phyloP scores from a whole-genome alignment of 2,113 vertebrate genomes.

The Rynchops niger region DNA sequence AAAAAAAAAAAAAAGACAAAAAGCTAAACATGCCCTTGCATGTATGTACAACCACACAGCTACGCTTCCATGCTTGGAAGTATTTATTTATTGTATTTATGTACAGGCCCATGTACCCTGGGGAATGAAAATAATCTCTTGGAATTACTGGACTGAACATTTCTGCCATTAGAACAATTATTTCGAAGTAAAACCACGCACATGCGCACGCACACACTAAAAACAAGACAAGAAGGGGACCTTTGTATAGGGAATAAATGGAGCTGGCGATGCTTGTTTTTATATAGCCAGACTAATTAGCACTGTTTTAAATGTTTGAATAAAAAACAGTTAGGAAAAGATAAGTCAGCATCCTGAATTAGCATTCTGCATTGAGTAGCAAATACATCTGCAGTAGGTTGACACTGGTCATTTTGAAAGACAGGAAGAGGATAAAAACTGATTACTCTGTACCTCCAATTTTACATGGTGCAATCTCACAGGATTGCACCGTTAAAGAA shows the following conservation, averaged over 20 bases:
- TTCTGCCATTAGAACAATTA: not conserved
- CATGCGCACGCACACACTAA: not conserved
- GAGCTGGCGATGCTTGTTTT: not conserved
- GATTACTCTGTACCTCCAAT: not conserved
- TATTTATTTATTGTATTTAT: too few species aligned
- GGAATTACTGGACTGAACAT: not conserved
- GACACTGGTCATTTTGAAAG: not conserved
- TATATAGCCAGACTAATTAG: not conserved
- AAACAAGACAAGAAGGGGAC: not conserved
- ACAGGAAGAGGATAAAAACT: not conserved
- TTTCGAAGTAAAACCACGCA: not conserved
- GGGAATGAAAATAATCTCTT: not conserved
- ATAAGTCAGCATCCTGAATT: not conserved
- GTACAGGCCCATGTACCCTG: not conserved
- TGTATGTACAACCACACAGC: rapidly evolving
- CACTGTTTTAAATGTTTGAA: not conserved
- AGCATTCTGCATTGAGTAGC: not conserved
- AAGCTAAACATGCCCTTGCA: not conserved
- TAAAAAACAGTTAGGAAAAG: not conserved
- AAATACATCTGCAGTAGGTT: not conserved
- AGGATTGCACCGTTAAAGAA: not conserved
- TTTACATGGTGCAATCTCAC: not conserved
- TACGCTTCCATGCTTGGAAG: not conserved
- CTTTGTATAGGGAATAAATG: not conserved
- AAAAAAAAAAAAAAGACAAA: not conserved